These are phyloP conservation scores for Muscicapa striata DNA, from an alignment of 2,797 vertebrate genomes.

Conservation along the genomic window DNA sequence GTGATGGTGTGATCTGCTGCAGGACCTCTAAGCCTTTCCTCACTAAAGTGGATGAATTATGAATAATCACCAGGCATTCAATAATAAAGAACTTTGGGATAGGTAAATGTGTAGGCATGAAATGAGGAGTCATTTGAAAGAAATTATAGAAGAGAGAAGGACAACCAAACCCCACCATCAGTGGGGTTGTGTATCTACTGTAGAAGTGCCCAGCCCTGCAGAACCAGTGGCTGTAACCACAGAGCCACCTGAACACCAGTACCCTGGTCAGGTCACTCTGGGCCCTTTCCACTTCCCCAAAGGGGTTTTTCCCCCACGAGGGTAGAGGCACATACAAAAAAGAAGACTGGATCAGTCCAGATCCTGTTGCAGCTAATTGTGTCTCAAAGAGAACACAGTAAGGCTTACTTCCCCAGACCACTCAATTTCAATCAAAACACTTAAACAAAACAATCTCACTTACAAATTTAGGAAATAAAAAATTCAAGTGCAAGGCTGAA, in stretches of 20 bases:
- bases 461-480: not conserved
- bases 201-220: not conserved
- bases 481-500: not conserved
- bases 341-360: not conserved
- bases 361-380: not conserved
- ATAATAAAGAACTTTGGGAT: not conserved
- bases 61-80: not conserved
- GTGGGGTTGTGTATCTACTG: accelerated
- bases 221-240: not conserved
- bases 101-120: not conserved
- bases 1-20: not conserved
- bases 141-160: not conserved
- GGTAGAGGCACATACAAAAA: not conserved
- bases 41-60: not conserved
- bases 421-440: not conserved
- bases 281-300: not conserved
- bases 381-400: not conserved
- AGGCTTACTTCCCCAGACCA: not conserved
- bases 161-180: not conserved
- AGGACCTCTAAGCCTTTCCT: not conserved
- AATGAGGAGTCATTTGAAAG: accelerated
- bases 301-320: not conserved
- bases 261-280: not conserved
- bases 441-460: not conserved
- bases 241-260: not conserved